A percentile compares a stretch with the other conserved stretches of the same genome.
Conservation (phyloP, 2,113 vertebrate genomes). For the Albula glossodonta region DNA sequence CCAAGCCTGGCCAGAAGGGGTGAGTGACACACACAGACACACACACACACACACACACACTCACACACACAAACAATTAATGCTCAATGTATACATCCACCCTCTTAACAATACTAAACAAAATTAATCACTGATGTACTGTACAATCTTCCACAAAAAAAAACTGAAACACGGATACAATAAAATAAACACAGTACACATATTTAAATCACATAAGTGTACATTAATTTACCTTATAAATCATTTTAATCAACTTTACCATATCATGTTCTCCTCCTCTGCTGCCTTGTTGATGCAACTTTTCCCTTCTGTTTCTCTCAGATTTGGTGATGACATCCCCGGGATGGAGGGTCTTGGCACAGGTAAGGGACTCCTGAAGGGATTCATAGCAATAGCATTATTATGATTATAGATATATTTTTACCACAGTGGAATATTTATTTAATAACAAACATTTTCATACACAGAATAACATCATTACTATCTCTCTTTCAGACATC, state of each 20-base stretch:
- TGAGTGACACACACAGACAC: constrained; percentile 12
- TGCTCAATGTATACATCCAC: not conserved
- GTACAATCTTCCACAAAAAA: not conserved
- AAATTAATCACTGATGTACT: not conserved
- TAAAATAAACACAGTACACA: not conserved
- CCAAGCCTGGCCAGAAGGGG: constrained; percentile 53
- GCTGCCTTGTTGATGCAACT: not conserved
- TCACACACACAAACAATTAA: not conserved
- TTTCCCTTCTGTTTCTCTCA: constrained; percentile 44
- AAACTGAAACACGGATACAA: not conserved
- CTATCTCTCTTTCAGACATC: constrained; percentile 75
- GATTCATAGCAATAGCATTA: too few species aligned
- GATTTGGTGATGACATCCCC: constrained; percentile 95
- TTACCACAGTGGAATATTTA: not conserved
- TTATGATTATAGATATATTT: not conserved
- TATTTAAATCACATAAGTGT: too few species aligned
- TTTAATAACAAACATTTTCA: not conserved
- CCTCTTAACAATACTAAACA: too few species aligned
- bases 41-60: not conserved
- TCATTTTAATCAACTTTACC: too few species aligned
- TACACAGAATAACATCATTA: not conserved
- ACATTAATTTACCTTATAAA: too few species aligned
- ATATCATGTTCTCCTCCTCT: not conserved
- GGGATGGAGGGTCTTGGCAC: constrained; percentile 95
- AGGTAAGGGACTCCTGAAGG: constrained; percentile 7